Evolutionary conservation across 2,113 vertebrate species (phyloP), one percentile per base, ranked within the genome.

Genomic region (Barnardius zonarius): DNA sequence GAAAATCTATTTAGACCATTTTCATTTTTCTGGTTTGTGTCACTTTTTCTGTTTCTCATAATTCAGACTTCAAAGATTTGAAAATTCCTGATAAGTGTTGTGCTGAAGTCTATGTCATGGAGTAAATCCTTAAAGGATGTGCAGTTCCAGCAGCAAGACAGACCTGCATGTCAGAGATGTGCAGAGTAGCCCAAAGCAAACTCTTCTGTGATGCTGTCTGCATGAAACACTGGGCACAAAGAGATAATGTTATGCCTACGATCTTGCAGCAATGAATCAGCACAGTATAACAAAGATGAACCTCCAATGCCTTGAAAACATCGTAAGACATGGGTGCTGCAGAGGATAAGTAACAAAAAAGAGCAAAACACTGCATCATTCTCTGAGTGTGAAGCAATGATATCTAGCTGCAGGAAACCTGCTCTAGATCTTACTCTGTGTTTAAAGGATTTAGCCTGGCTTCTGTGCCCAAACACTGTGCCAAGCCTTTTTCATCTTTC

Each of bases 201-300:
- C 23, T 39, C 23, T 39, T 43, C 23, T 1, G 1, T 77, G 19
- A 11, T 46, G 16, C 6, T 66, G 23, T 18, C 27, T 48, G 10
- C 3, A 0, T 16, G 7, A n/a, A 43, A 48, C 31, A 62, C 12
- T 1, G 5, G 10, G 9, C 9, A 52, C 28, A 64, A 81, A 33
- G 19, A 59, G 7, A 17, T 13, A 3, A 12, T 13, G 16, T 49
- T 55, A 48, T 66, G 11, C 5, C 23, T 41, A 1, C 0, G 0
- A n/a, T 13, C 19, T 27, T 55, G 24, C 16, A 52, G 5, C 2
- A 17, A 11, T 31, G 18, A 17, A 63, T 51, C 16, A 66, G 11
- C 6, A 20, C 10, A 10, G 9, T 6, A 31, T 3, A 33, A 19
- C 7, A 6, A 44, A 70, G 12, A 13, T 25, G 8, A 79, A 44